A percentile compares a stretch with the other conserved stretches of the same genome.
Conservation (phyloP, 2,888 invertebrate genomes). For the Uloborus plumipes region DNA sequence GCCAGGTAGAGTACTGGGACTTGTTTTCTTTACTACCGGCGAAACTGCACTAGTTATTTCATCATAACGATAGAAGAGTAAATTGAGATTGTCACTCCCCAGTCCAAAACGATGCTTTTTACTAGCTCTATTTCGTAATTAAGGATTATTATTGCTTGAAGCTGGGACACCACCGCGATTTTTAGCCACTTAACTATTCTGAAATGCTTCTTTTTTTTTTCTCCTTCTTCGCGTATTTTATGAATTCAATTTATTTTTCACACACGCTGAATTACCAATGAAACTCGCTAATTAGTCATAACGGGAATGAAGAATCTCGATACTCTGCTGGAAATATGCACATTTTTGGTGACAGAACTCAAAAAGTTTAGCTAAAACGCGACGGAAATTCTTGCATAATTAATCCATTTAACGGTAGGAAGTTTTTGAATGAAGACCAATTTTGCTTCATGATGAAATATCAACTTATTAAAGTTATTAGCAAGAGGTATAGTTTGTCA, state of each 20-base stretch:
- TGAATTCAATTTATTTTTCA: conserved; percentile 24
- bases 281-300: conserved; percentile 1
- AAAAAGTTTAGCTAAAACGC: conserved; percentile 12
- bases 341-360: not conserved
- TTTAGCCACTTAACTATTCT: conserved; percentile 9
- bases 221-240: not conserved
- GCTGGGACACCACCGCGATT: not conserved
- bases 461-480: not conserved
- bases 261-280: conserved; percentile 13
- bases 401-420: conserved; percentile 9
- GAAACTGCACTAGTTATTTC: conserved; percentile 16
- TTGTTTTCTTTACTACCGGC: conserved; percentile 20
- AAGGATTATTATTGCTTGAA: conserved; percentile 10
- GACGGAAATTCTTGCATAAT: conserved; percentile 4
- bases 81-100: conserved; percentile 41
- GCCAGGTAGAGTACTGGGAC: conserved; percentile 41
- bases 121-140: conserved; percentile 28
- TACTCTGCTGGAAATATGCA: not conserved
- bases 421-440: not conserved
- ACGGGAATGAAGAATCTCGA: not conserved
- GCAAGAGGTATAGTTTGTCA: not conserved
- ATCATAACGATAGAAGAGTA: conserved; percentile 28
- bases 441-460: conserved; percentile 1
- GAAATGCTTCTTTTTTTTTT: not conserved
- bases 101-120: conserved; percentile 17